Percentiles rank a stretch among this genome's conserved stretches.
Evolutionary conservation across 2,888 invertebrate species (phyloP).

Genomic region (Emmelina monodactyla): DNA sequence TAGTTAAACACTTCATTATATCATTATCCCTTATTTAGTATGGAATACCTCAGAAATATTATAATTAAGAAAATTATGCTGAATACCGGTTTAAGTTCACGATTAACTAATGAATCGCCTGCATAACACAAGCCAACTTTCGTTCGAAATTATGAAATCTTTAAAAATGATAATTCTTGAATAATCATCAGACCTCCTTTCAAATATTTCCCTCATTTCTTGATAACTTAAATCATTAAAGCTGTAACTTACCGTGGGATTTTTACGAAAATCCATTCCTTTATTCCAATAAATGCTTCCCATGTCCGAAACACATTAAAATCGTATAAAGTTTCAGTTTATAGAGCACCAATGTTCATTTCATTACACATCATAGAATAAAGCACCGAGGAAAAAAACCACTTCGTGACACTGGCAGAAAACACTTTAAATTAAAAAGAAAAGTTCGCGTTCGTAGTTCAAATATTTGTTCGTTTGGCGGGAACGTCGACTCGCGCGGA

Average conservation of each 20-base stretch:
- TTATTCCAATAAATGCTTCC: background rate
- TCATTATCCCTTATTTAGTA: background rate
- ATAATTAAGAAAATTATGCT: background rate
- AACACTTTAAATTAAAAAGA: conserved; percentile 18
- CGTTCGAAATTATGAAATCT: background rate
- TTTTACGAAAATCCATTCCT: background rate
- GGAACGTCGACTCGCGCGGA: conserved; percentile 49
- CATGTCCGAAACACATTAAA: background rate
- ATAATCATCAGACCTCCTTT: background rate
- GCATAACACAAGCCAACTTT: background rate
- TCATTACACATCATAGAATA: background rate
- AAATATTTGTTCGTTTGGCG: conserved; percentile 45
- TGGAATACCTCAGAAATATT: background rate
- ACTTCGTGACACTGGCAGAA: conserved; percentile 28
- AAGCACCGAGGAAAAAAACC: background rate
- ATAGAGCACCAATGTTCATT: background rate
- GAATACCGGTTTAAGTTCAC: background rate
- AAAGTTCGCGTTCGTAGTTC: conserved; percentile 36
- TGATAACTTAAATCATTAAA: background rate
- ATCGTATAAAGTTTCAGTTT: background rate
- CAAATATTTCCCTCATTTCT: background rate
- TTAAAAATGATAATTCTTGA: conserved; percentile 1
- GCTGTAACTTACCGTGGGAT: background rate
- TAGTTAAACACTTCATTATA: no score
- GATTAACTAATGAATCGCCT: background rate